Percentiles rank a stretch among this genome's conserved stretches.
These are phyloP conservation scores for Atta colombica DNA, from an alignment of 1,140 invertebrate species.

Conservation along the genomic window DNA sequence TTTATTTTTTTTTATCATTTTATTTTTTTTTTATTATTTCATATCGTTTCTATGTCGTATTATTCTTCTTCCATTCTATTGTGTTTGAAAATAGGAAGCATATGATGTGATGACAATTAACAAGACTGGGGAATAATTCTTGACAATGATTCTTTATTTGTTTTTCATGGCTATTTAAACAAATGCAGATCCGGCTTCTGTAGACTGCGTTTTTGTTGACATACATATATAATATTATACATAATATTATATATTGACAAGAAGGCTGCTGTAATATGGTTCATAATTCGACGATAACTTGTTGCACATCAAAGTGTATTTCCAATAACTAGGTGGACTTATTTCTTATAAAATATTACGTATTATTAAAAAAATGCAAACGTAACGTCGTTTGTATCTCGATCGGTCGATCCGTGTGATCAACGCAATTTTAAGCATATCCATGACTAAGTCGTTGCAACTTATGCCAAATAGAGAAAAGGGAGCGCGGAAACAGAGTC, in stretches of 20 bases:
- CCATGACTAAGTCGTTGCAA: constrained; percentile 76
- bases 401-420: constrained; percentile 51
- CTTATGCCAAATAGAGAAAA: constrained; percentile 59
- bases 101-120: constrained; percentile 9
- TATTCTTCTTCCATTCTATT: not conserved
- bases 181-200: constrained; percentile 67
- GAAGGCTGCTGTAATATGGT: constrained; percentile 69
- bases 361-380: constrained; percentile 59
- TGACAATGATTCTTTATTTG: constrained; percentile 32
- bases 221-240: constrained; percentile 55
- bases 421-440: constrained; percentile 77
- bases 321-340: constrained; percentile 70
- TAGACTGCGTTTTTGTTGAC: constrained; percentile 65
- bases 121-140: constrained; percentile 24
- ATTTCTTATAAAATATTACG: constrained; percentile 69
- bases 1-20: not conserved
- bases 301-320: constrained; percentile 75
- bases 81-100: not conserved
- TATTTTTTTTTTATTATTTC: not conserved
- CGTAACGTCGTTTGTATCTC: constrained; percentile 65
- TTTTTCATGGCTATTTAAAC: constrained; percentile 41
- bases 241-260: constrained; percentile 34
- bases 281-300: constrained; percentile 73
- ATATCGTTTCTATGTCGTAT: not conserved
- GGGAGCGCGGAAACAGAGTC: constrained; percentile 70